Conservation (phyloP, 2,888 invertebrate species). For the Leuctra nigra region DNA sequence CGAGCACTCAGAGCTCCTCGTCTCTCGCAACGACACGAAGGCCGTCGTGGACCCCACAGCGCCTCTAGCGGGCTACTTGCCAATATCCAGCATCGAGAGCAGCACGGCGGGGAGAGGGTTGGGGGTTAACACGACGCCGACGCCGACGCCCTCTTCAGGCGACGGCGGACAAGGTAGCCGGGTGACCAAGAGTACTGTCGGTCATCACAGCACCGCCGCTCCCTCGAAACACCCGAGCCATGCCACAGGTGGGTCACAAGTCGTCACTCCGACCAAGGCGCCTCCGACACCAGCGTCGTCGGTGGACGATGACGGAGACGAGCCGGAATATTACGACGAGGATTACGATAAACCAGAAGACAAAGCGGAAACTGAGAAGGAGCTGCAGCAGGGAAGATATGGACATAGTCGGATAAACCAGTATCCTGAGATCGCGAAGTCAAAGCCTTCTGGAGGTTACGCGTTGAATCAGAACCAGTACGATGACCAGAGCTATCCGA, state of each 20-base stretch:
- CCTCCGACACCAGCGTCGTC: neutral
- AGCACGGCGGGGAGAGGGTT: neutral
- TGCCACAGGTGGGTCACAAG: neutral
- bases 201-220: neutral
- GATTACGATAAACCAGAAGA: conserved; percentile 47
- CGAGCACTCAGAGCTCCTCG: conserved; percentile 1
- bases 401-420: neutral
- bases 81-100: conserved; percentile 7
- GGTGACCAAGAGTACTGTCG: neutral
- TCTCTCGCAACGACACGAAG: neutral
- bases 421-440: too few relatives aligned
- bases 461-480: neutral
- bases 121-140: neutral
- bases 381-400: conserved; percentile 3
- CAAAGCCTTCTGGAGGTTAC: too few relatives aligned
- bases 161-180: neutral
- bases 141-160: neutral
- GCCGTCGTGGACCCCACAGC: too few relatives aligned
- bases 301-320: conserved; percentile 45
- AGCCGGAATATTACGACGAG: conserved; percentile 54
- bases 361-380: conserved; percentile 13
- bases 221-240: neutral
- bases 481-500: conserved; percentile 36
- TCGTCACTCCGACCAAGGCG: neutral
- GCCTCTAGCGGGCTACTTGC: conserved; percentile 3